Conservation (phyloP, 2,797 vertebrate species). For the Okamejei kenojei region DNA sequence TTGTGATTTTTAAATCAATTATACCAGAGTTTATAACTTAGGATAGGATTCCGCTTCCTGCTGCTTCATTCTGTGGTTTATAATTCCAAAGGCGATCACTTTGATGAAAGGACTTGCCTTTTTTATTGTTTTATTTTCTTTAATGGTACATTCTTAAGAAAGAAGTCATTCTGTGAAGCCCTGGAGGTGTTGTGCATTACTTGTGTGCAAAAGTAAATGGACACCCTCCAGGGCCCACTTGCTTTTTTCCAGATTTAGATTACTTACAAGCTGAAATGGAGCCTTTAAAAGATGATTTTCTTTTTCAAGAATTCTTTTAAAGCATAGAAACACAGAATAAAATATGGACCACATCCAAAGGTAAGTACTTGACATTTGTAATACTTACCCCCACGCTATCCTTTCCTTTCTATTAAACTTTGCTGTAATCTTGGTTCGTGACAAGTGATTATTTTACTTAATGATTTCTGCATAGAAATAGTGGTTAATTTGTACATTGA, state of each 20-base stretch:
- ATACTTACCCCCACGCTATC: not conserved
- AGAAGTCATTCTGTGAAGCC: not conserved
- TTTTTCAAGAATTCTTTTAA: not conserved
- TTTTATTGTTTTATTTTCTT: not conserved
- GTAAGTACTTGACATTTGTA: not conserved
- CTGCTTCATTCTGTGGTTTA: not conserved
- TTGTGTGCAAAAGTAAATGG: conserved; percentile 13
- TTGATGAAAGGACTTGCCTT: not conserved
- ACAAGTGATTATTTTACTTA: conserved; percentile 19
- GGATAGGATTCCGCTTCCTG: not conserved
- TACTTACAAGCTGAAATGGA: not conserved
- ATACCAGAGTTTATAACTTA: conserved; percentile 10
- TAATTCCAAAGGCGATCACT: conserved; percentile 20
- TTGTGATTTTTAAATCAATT: conserved; percentile 23
- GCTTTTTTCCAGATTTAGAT: not conserved
- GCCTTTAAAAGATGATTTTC: not conserved
- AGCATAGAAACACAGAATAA: not conserved
- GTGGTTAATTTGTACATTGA: not conserved
- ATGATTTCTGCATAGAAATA: not conserved
- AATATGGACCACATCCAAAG: not conserved
- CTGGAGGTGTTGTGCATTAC: not conserved
- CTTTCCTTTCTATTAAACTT: not conserved
- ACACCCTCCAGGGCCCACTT: not conserved
- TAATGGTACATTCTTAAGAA: not conserved
- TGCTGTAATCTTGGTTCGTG: not conserved